Evolutionary conservation across 2,113 vertebrate genomes (phyloP).

Genomic region (Perccottus glenii): DNA sequence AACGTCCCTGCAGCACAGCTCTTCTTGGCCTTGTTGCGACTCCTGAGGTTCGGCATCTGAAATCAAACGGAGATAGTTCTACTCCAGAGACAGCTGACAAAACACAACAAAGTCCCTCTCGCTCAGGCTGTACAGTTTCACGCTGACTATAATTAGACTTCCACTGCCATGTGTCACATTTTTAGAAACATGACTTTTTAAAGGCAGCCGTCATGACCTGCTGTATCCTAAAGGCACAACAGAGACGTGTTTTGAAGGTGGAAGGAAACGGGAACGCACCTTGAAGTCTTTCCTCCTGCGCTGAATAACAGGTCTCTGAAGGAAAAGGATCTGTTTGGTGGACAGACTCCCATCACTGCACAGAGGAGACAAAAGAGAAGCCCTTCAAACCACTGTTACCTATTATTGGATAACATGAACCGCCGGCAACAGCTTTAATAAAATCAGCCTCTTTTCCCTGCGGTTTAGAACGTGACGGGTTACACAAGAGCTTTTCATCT

Average conservation of each 20-base stretch:
- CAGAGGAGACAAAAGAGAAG: conserved; percentile 53
- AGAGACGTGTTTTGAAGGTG: conserved; percentile 31
- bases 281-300: conserved; percentile 94
- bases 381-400: conserved; percentile 28
- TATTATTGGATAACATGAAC: conserved; percentile 26
- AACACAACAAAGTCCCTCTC: conserved; percentile 66
- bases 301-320: conserved; percentile 93
- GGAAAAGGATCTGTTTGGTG: conserved; percentile 98
- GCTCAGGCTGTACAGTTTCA: conserved; percentile 61
- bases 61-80: conserved; percentile 62
- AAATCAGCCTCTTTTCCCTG: conserved; percentile 26
- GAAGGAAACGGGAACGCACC: conserved; percentile 73
- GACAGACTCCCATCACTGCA: conserved; percentile 91
- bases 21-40: conserved; percentile 75
- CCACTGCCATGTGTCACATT: conserved; percentile 58
- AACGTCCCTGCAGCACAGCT: conserved; percentile 50
- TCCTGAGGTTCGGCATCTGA: conserved; percentile 78
- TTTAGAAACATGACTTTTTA: conserved; percentile 62
- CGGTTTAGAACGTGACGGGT: conserved; percentile 47
- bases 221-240: conserved; percentile 43
- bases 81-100: conserved; percentile 74
- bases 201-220: conserved; percentile 48
- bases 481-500: conserved; percentile 43
- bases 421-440: conserved; percentile 12
- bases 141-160: conserved; percentile 69